A percentile compares a stretch with the other conserved stretches of the same genome.
Conservation (phyloP, 2,797 vertebrate species). For the Tinamus major region DNA sequence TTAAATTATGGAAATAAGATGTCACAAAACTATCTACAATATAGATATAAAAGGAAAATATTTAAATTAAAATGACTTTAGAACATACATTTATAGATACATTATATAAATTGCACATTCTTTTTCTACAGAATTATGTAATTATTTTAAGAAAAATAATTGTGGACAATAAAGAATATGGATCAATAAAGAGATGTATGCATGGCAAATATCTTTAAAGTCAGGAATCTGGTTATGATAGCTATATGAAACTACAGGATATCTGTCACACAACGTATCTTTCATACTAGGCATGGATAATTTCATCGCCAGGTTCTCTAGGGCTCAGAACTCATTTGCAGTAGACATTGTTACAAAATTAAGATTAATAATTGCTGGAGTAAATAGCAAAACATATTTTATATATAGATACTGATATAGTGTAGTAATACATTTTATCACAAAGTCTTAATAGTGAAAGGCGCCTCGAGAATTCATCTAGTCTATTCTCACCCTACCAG, state of each 20-base stretch:
- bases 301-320: background rate
- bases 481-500: background rate
- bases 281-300: background rate
- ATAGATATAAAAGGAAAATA: background rate
- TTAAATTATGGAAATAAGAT: background rate
- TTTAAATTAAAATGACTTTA: background rate
- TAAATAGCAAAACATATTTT: background rate
- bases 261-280: background rate
- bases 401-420: background rate
- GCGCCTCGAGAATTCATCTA: background rate
- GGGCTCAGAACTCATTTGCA: background rate
- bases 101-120: background rate
- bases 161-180: background rate
- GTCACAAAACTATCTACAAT: background rate
- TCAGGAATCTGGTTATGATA: background rate
- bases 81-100: background rate
- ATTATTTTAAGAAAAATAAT: background rate
- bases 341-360: background rate
- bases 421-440: background rate
- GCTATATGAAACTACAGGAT: background rate
- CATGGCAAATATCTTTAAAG: accelerated
- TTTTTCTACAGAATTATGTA: background rate
- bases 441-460: background rate
- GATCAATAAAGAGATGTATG: background rate
- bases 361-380: background rate